Base-by-base conservation (phyloP, 2,888 invertebrate species). In the Trichacis sp. region DNA sequence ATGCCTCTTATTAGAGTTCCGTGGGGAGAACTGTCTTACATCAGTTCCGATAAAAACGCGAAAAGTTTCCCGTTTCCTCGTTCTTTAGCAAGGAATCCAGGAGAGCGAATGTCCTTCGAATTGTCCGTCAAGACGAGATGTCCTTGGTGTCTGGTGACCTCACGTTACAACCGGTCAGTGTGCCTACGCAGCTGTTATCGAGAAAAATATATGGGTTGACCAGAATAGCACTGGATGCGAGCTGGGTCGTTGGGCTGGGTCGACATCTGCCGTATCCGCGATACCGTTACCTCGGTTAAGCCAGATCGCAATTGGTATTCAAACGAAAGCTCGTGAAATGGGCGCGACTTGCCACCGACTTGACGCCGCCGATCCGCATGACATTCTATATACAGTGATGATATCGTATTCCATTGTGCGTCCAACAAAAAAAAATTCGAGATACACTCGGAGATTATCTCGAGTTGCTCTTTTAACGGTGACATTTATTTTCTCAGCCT, bases 91-190 rank as follows among this genome's bases (percentile, higher is more conserved):
- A n/a, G n/a, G 8, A 33, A 33, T 33, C n/a, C 33, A 6, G 11
- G 33, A 33, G 8, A 33, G 5, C 12, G 38, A 45, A 17, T 64
- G 51, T 59, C 54, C 58, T 60, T 56, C 57, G 57, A 46, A 20
- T 51, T 49, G 53, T 36, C 55, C 52, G 52, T 42, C 64, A 68
- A 66, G 71, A 69, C 62, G 54, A 58, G 65, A n/a, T 72, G 78
- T 76, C 79, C 80, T 77, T 77, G 78, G 78, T 79, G 76, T 74
- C 69, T 64, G 69, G 66, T 76, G 78, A 78, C 77, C 78, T 72
- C 73, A 64, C 29, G 20, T 30, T 17, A 11, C 17, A 36, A 45
- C 33, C 47, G 46, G 57, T 62, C 52, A 52, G 64, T 58, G 51
- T 64, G 58, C 48, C 59, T 47, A 59, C 62, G 58, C 54, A 51